Conservation (phyloP, 2,113 vertebrate species). For the Cathartes aura region DNA sequence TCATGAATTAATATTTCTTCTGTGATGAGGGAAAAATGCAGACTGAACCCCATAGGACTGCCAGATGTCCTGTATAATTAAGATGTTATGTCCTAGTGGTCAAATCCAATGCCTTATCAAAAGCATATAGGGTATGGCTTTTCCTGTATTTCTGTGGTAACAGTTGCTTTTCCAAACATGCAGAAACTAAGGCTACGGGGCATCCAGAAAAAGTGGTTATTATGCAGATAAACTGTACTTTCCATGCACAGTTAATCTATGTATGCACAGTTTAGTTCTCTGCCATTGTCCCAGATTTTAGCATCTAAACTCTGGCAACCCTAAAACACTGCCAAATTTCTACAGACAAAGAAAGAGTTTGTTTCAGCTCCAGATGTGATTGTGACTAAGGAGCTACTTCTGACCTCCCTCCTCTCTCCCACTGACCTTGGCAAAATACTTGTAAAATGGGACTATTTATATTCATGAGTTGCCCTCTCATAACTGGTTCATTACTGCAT, state of each 20-base stretch:
- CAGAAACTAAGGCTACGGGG: background rate
- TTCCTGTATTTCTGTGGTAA: background rate
- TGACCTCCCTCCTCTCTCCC: slow-evolving; percentile 33
- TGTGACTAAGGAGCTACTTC: slow-evolving; percentile 47
- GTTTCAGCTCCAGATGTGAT: slow-evolving; percentile 59
- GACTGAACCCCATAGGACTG: background rate
- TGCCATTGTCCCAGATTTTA: background rate
- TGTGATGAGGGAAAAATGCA: slow-evolving; percentile 9
- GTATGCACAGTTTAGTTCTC: background rate
- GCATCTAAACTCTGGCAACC: slow-evolving; percentile 51
- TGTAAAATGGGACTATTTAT: slow-evolving; percentile 51
- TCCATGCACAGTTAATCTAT: background rate
- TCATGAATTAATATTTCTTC: slow-evolving; percentile 29
- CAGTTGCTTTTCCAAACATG: background rate
- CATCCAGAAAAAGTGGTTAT: background rate
- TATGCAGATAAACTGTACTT: slow-evolving; percentile 4
- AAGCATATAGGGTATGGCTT: background rate
- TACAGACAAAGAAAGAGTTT: slow-evolving; percentile 41
- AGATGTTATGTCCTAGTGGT: background rate
- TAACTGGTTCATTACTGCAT: background rate
- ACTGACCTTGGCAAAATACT: slow-evolving; percentile 55
- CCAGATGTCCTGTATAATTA: background rate
- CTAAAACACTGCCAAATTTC: slow-evolving; percentile 20
- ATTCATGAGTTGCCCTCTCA: slow-evolving; percentile 6
- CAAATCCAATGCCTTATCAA: background rate